These are phyloP conservation scores for Epinotia brunnichana DNA, from an alignment of 2,888 invertebrate genomes.

Conservation along the genomic window DNA sequence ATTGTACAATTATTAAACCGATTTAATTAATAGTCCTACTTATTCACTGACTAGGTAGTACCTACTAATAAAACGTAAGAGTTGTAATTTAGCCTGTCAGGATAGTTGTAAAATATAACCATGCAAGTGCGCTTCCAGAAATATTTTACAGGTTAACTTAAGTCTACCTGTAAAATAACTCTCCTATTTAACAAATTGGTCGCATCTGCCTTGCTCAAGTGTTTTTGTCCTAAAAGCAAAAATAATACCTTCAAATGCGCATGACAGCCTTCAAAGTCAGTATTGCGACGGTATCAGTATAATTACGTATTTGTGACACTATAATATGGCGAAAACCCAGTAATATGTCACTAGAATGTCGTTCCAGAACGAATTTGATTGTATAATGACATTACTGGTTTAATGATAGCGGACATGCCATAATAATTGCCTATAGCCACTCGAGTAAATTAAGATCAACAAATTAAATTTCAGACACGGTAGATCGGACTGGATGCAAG, in stretches of 20 bases:
- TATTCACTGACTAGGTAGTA: neutral
- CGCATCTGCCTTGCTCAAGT: too few species aligned
- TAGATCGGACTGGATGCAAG: slow-evolving; percentile 44
- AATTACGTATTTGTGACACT: slow-evolving; percentile 11
- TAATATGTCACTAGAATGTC: slow-evolving; percentile 31
- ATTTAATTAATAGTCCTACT: neutral
- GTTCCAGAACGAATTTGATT: slow-evolving; percentile 33
- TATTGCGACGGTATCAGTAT: neutral
- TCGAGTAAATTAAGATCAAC: slow-evolving; percentile 53
- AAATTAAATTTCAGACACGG: slow-evolving; percentile 50
- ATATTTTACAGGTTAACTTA: too few species aligned
- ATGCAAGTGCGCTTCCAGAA: too few species aligned
- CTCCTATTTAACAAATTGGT: too few species aligned
- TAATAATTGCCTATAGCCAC: slow-evolving; percentile 45
- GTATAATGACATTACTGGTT: slow-evolving; percentile 31
- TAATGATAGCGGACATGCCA: slow-evolving; percentile 38
- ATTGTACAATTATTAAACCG: slow-evolving; percentile 7
- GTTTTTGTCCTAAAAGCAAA: too few species aligned
- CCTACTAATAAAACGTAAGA: neutral
- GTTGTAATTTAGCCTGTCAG: neutral
- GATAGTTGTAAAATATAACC: neutral
- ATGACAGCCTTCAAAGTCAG: neutral
- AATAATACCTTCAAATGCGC: too few species aligned
- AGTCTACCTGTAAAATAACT: too few species aligned
- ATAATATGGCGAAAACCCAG: slow-evolving; percentile 12